Evolutionary conservation across 2,888 invertebrate genomes (phyloP), one percentile per base, ranked within the genome.

Genomic region (Xestia rhomboidea): DNA sequence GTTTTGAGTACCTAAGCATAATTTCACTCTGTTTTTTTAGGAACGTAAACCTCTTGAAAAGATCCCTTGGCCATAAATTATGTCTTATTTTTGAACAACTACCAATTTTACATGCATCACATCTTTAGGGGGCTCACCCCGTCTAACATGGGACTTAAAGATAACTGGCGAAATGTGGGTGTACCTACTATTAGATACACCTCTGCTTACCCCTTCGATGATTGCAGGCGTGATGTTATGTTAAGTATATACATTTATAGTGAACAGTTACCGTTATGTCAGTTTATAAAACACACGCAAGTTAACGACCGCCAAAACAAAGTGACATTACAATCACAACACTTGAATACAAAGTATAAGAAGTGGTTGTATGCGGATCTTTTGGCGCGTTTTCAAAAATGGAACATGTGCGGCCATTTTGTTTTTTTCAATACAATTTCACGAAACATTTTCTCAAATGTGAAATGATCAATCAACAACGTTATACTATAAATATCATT

Each of bases 311-410:
- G 38, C 30, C 38, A 54, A 54, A 54, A 64, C 21, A 30, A 21
- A 46, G 34, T 73, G 66, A 76, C 77, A 68, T 44, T 70, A 75
- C 51, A 79, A 73, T 18, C 24, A 80, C 78, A 68, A 64, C 15
- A 34, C 66, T 54, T 64, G 78, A 83, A 79, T 85, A 54, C 46
- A 73, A 73, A 76, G 51, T 5, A 51, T 2, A 1, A n/a, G 1
- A 24, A 5, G 0, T 24, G 30, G 30, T 24, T 24, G 21, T 63
- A 38, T 0, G 38, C 24, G 7, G 24, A 13, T 24, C 2, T 8
- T 64, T n/a, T 64, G 64, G 41, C 41, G 13, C 18, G 8, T 41
- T 38, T 24, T 13, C n/a, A 64, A 27, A 64, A 64, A 15, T n/a
- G 64, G 41, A 64, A n/a, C 64, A 4, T 30, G 30, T 10, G 21